phyloP scores from a whole-genome alignment of 1,140 invertebrate species.

The Drosophila tropicalis region DNA sequence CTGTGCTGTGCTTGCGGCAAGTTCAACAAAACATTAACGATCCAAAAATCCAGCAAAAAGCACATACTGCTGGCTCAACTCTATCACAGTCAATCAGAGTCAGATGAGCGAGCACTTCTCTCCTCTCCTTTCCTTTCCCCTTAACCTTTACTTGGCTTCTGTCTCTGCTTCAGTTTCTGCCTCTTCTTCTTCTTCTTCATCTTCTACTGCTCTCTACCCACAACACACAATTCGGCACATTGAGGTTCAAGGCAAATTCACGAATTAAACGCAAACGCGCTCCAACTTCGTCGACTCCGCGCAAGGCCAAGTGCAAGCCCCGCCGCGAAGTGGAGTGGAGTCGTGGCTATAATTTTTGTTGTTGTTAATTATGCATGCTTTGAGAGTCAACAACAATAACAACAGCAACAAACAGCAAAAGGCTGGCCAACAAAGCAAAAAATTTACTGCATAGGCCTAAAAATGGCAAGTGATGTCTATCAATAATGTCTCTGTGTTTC shows the following conservation, averaged over 20 bases:
- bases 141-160: neutral
- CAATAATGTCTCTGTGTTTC: slow-evolving; percentile 23
- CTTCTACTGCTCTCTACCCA: slow-evolving; percentile 23
- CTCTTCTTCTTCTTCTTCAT: too few relatives aligned
- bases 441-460: slow-evolving; percentile 55
- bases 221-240: slow-evolving; percentile 71
- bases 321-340: slow-evolving; percentile 10
- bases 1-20: slow-evolving; percentile 49
- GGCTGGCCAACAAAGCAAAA: slow-evolving; percentile 30
- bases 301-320: slow-evolving; percentile 74
- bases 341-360: slow-evolving; percentile 32
- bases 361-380: slow-evolving; percentile 56
- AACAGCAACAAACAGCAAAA: slow-evolving; percentile 42
- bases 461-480: slow-evolving; percentile 46
- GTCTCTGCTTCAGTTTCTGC: neutral
- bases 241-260: slow-evolving; percentile 71
- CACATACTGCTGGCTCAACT: slow-evolving; percentile 76
- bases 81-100: slow-evolving; percentile 18
- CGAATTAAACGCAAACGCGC: slow-evolving; percentile 61
- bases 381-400: slow-evolving; percentile 44
- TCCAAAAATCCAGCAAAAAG: slow-evolving; percentile 56
- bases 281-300: slow-evolving; percentile 43
- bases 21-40: slow-evolving; percentile 59
- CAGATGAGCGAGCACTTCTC: neutral
- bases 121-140: slow-evolving; percentile 17